A percentile compares a stretch with the other conserved stretches of the same genome.
phyloP scores from a whole-genome alignment of 53 echinoderm and acorn worm genomes.

The Luidia sarsii region DNA sequence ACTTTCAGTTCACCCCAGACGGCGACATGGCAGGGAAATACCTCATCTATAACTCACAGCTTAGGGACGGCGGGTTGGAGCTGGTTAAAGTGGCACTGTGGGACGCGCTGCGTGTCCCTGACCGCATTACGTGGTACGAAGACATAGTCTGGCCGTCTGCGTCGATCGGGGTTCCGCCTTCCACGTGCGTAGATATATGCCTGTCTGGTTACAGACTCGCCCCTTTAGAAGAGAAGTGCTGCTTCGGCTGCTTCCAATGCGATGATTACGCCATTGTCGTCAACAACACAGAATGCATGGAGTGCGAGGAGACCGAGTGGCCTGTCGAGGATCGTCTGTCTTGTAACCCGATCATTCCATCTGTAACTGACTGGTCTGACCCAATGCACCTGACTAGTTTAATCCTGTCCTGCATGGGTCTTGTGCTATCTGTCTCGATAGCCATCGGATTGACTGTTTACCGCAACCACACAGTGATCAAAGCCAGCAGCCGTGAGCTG shows the following conservation, averaged over 20 bases:
- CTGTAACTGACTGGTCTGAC: too few relatives aligned
- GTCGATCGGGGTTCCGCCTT: not conserved
- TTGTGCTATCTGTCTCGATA: not conserved
- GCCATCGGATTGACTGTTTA: conserved; percentile 1
- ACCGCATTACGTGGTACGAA: conserved; percentile 8
- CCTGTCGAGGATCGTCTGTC: too few relatives aligned
- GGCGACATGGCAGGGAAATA: conserved; percentile 52
- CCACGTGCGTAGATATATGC: conserved; percentile 69
- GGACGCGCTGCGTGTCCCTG: not conserved
- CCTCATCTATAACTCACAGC: not conserved
- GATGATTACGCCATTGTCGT: conserved; percentile 32
- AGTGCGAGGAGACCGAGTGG: conserved; percentile 41
- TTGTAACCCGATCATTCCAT: too few relatives aligned
- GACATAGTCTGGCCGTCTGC: conserved; percentile 16
- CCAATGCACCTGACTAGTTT: not conserved
- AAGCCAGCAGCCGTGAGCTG: conserved; percentile 61
- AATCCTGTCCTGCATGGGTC: not conserved
- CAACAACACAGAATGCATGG: conserved; percentile 44
- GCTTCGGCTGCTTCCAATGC: conserved; percentile 71
- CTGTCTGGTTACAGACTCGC: conserved; percentile 15
- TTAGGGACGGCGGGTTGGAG: too few relatives aligned
- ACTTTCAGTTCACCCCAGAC: not conserved
- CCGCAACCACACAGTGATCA: conserved; percentile 43
- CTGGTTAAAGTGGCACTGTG: too few relatives aligned
- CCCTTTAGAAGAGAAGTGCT: conserved; percentile 57